phyloP scores from a whole-genome alignment of 2,113 vertebrate species.

The Agelaius tricolor region DNA sequence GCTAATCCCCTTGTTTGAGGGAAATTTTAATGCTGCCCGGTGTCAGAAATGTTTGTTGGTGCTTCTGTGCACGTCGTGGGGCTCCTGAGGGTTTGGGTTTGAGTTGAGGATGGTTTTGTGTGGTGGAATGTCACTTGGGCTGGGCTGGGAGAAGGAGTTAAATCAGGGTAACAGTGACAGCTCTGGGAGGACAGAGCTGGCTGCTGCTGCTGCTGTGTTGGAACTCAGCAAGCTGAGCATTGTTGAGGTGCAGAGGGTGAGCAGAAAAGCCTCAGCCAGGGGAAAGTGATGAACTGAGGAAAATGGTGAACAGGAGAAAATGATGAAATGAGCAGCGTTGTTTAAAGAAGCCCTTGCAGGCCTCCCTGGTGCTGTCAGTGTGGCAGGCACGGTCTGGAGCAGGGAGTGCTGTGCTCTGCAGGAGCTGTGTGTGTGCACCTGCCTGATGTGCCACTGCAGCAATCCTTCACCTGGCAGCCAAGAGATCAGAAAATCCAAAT shows the following conservation, averaged over 20 bases:
- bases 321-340: not conserved
- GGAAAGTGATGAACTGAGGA: not conserved
- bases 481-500: too few relatives aligned
- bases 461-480: too few relatives aligned
- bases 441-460: too few relatives aligned
- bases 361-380: not conserved
- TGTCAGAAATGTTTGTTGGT: not conserved
- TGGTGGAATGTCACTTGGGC: not conserved
- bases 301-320: too few relatives aligned
- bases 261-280: not conserved
- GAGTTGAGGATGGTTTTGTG: not conserved
- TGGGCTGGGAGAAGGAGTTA: not conserved
- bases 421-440: too few relatives aligned
- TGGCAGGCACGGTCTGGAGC: not conserved
- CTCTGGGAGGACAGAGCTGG: not conserved
- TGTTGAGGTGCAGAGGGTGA: not conserved
- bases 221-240: not conserved
- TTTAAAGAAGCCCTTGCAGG: too few relatives aligned
- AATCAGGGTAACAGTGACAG: not conserved
- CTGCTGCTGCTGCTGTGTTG: not conserved
- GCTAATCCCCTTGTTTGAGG: slow-evolving; percentile 4
- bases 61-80: not conserved
- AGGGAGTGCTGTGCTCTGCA: too few relatives aligned
- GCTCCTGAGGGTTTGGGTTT: not conserved
- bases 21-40: not conserved